phyloP scores from a whole-genome alignment of 1,140 invertebrate species.

The Pygmarrhopalites habei region DNA sequence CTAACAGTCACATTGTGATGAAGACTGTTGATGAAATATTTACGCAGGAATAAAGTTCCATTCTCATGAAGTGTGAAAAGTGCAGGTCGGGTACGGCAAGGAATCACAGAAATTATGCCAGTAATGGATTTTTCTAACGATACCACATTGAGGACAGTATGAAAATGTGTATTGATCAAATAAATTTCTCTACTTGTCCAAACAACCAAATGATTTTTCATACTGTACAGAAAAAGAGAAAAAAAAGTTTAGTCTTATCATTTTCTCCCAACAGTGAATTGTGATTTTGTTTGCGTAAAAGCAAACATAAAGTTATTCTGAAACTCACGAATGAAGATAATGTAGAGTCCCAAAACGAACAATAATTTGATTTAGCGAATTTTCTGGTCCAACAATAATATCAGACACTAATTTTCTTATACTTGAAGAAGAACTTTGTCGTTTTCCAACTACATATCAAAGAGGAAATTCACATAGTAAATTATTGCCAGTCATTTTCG shows the following conservation, averaged over 20 bases:
- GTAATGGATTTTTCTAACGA: conserved; percentile 26
- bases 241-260: too few relatives aligned
- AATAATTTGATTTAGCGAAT: neutral
- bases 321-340: conserved; percentile 24
- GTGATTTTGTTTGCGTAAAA: too few relatives aligned
- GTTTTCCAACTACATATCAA: neutral
- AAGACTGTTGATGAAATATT: conserved; percentile 23
- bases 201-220: conserved; percentile 27
- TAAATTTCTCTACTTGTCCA: conserved; percentile 27
- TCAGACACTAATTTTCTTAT: conserved; percentile 36
- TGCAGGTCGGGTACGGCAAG: conserved; percentile 9
- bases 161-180: conserved; percentile 27
- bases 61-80: conserved; percentile 36
- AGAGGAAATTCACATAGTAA: too few relatives aligned
- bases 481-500: too few relatives aligned
- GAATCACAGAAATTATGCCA: conserved; percentile 23
- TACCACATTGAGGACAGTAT: conserved; percentile 23
- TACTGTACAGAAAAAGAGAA: too few relatives aligned
- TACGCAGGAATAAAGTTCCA: conserved; percentile 30
- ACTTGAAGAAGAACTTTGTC: conserved; percentile 19
- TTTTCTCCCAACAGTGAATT: too few relatives aligned
- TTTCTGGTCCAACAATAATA: conserved; percentile 35
- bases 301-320: too few relatives aligned
- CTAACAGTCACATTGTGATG: conserved; percentile 21
- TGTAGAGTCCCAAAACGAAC: conserved; percentile 4